These are phyloP conservation scores for Labeo catla DNA, from an alignment of 2,113 vertebrate genomes.

Conservation along the genomic window DNA sequence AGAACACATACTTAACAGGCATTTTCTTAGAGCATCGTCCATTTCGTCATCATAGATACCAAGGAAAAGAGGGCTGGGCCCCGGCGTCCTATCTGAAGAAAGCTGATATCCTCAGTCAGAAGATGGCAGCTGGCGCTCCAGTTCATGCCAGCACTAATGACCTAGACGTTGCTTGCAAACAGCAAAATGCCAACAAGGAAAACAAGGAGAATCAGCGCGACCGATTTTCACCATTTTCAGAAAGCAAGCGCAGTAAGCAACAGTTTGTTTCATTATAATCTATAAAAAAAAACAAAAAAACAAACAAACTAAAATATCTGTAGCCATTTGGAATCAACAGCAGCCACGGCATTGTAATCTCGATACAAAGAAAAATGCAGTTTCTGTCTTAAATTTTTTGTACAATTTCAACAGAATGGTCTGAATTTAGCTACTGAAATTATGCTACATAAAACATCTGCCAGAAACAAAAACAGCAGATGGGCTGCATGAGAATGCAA, in stretches of 20 bases:
- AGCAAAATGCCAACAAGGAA: conserved; percentile 71
- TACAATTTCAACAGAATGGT: not conserved
- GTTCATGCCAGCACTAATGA: conserved; percentile 83
- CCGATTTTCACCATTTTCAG: conserved; percentile 72
- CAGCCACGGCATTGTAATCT: too few species aligned
- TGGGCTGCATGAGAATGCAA: not conserved
- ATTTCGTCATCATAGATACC: conserved; percentile 76
- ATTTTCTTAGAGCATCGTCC: not conserved
- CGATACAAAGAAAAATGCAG: too few species aligned
- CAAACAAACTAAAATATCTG: too few species aligned
- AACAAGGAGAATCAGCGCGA: conserved; percentile 82
- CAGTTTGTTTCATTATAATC: not conserved
- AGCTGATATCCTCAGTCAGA: conserved; percentile 80
- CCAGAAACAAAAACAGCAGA: not conserved
- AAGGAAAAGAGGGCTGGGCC: conserved; percentile 95
- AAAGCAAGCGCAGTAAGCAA: conserved; percentile 82
- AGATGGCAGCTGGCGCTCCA: conserved; percentile 78
- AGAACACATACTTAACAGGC: not conserved
- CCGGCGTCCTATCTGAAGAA: conserved; percentile 96
- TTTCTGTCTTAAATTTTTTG: too few species aligned
- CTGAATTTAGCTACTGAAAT: not conserved
- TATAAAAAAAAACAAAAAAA: not conserved
- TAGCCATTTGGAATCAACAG: too few species aligned
- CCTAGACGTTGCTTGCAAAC: conserved; percentile 84
- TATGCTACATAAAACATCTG: not conserved